A percentile compares a stretch with the other conserved stretches of the same genome.
phyloP scores from a whole-genome alignment of 2,797 vertebrate genomes.

The Oreochromis mossambicus region DNA sequence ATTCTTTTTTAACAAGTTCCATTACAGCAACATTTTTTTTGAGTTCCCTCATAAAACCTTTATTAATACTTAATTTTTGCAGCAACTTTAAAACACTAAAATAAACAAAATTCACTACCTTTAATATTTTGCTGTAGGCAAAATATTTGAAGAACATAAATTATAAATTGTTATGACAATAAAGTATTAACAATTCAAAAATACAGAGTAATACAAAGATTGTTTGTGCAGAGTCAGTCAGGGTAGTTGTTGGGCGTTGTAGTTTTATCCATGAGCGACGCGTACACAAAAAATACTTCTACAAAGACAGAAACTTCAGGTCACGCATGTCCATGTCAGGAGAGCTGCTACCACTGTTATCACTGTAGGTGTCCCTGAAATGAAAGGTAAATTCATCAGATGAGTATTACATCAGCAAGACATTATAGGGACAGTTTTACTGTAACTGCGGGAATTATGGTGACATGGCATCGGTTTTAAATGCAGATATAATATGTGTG shows the following conservation, averaged over 20 bases:
- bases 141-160: not conserved
- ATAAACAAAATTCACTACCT: not conserved
- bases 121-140: not conserved
- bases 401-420: not conserved
- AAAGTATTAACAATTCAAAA: not conserved
- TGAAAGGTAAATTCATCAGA: not conserved
- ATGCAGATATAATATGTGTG: not conserved
- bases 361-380: constrained; percentile 91
- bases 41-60: not conserved
- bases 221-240: not conserved
- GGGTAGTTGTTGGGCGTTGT: not conserved
- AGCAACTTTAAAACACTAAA: not conserved
- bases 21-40: not conserved
- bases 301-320: constrained; percentile 80
- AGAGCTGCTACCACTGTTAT: constrained; percentile 87
- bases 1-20: not conserved
- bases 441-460: not conserved
- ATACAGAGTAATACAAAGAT: not conserved
- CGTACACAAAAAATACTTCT: not conserved
- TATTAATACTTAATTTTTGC: not conserved
- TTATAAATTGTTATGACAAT: not conserved
- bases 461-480: not conserved
- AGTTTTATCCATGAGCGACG: not conserved
- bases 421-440: not conserved
- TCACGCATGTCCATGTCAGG: constrained; percentile 87